Conservation (phyloP, 2,888 invertebrate species). For the Stramonita haemastoma region DNA sequence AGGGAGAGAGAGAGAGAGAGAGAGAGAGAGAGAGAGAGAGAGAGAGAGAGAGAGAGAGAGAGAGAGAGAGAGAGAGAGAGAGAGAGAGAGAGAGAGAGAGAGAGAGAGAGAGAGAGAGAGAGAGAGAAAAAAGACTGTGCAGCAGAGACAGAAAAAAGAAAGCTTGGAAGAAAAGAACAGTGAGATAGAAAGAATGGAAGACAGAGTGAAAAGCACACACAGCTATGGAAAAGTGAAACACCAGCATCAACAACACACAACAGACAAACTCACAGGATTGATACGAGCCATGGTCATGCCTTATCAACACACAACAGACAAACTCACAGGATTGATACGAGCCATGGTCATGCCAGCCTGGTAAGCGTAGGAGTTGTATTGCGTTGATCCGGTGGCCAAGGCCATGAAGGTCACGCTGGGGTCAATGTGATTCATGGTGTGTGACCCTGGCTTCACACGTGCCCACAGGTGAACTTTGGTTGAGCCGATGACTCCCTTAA, state of each 20-base stretch:
- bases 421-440: conserved; percentile 56
- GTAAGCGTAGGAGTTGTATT: conserved; percentile 64
- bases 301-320: too few relatives aligned
- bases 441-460: conserved; percentile 52
- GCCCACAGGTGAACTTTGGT: conserved; percentile 20
- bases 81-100: background rate
- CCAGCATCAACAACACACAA: too few relatives aligned
- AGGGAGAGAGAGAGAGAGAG: conserved; percentile 6
- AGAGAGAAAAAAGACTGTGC: too few relatives aligned
- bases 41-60: background rate
- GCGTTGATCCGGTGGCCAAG: conserved; percentile 60
- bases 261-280: too few relatives aligned
- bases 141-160: too few relatives aligned
- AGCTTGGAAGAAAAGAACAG: too few relatives aligned
- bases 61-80: conserved; percentile 1
- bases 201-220: too few relatives aligned
- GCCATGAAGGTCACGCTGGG: conserved; percentile 60
- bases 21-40: conserved; percentile 10
- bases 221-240: too few relatives aligned
- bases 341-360: conserved; percentile 42
- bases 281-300: too few relatives aligned
- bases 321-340: too few relatives aligned
- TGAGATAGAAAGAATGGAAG: too few relatives aligned
- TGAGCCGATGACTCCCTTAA: background rate
- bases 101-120: background rate